phyloP scores from a whole-genome alignment of 2,888 invertebrate genomes.

The Drosophila sordidapex region DNA sequence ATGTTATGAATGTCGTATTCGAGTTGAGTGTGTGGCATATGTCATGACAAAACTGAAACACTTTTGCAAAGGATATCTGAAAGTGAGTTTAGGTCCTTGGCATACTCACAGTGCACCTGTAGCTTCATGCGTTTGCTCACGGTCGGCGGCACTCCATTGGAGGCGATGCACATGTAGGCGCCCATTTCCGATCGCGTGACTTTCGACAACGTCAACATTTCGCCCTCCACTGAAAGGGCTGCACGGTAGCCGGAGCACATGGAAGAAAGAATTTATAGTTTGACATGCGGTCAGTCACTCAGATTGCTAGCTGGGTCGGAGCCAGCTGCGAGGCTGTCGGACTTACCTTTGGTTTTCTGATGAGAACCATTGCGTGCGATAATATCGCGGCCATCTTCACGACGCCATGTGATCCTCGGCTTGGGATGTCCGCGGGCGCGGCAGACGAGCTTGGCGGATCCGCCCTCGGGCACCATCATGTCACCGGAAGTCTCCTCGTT shows the following conservation, averaged over 20 bases:
- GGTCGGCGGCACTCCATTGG: slow-evolving; percentile 94
- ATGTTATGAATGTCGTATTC: background rate
- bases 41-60: background rate
- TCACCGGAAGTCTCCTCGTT: slow-evolving; percentile 96
- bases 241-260: slow-evolving; percentile 11
- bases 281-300: slow-evolving; percentile 49
- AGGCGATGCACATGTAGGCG: slow-evolving; percentile 94
- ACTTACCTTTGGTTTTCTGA: slow-evolving; percentile 90
- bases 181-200: slow-evolving; percentile 96
- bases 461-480: slow-evolving; percentile 97
- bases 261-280: slow-evolving; percentile 10
- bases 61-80: background rate
- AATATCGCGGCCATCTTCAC: slow-evolving; percentile 94
- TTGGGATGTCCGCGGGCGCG: slow-evolving; percentile 94
- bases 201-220: slow-evolving; percentile 92
- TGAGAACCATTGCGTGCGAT: slow-evolving; percentile 90
- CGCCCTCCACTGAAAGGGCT: slow-evolving; percentile 91
- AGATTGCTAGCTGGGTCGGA: slow-evolving; percentile 1
- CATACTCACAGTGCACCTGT: slow-evolving; percentile 94
- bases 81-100: background rate
- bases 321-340: slow-evolving; percentile 36
- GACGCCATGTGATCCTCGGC: slow-evolving; percentile 93
- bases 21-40: background rate
- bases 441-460: slow-evolving; percentile 93
- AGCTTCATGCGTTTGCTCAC: slow-evolving; percentile 96